Conservation (phyloP, 2,888 invertebrate genomes). For the Cylindroiulus punctatus region DNA sequence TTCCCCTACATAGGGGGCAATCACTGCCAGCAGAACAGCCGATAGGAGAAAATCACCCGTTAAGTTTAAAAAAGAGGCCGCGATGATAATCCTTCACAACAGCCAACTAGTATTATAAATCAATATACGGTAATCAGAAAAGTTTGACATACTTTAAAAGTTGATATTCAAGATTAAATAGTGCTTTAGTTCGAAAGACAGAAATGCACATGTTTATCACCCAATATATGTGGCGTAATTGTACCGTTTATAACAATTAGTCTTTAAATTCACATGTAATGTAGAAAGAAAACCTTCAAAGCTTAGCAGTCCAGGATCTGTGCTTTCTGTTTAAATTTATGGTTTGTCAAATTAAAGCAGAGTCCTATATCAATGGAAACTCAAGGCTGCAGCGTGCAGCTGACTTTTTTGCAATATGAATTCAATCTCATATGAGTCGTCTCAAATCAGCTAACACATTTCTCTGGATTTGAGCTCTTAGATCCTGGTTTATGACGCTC, state of each 20-base stretch:
- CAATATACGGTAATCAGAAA: too few relatives aligned
- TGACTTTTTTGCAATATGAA: neutral
- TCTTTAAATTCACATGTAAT: too few relatives aligned
- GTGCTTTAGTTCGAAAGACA: neutral
- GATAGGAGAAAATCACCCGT: too few relatives aligned
- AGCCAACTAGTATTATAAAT: too few relatives aligned
- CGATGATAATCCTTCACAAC: too few relatives aligned
- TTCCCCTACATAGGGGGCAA: too few relatives aligned
- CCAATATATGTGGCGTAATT: neutral
- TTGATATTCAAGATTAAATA: too few relatives aligned
- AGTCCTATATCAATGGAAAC: neutral
- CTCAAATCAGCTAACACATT: neutral
- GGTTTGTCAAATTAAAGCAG: neutral
- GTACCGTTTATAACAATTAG: neutral
- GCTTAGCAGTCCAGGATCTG: neutral
- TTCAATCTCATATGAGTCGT: neutral
- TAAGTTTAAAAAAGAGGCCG: too few relatives aligned
- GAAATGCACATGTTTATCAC: neutral
- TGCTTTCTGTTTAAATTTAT: neutral
- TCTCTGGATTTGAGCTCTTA: neutral
- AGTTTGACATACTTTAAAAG: too few relatives aligned
- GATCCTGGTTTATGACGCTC: neutral
- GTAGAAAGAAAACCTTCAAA: neutral
- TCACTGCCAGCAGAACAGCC: too few relatives aligned
- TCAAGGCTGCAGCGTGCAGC: neutral